A percentile compares a stretch with the other conserved stretches of the same genome.
phyloP scores from a whole-genome alignment of 2,797 vertebrate genomes.

The Cichlasoma orientale region DNA sequence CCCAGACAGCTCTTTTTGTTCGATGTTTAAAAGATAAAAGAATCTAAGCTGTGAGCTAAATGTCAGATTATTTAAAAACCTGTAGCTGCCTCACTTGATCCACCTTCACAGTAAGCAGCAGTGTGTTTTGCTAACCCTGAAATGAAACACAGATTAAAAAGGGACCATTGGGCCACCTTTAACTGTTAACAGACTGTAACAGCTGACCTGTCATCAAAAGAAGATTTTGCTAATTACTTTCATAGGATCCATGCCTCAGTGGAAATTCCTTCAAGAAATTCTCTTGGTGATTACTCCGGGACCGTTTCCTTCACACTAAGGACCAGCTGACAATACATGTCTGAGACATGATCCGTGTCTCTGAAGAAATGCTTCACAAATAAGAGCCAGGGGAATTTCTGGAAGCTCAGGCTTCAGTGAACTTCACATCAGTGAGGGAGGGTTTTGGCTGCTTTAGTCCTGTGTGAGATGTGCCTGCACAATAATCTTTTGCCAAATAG shows the following conservation, averaged over 20 bases:
- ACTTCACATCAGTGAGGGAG: conserved; percentile 11
- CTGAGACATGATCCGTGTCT: conserved; percentile 50
- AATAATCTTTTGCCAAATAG: conserved; percentile 42
- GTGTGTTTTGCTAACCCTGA: not conserved
- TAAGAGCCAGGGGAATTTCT: conserved; percentile 50
- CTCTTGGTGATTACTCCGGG: conserved; percentile 45
- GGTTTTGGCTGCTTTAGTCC: conserved; percentile 35
- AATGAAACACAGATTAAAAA: not conserved
- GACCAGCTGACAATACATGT: conserved; percentile 54
- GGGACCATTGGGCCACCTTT: not conserved
- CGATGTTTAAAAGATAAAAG: conserved; percentile 9
- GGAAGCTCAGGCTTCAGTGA: conserved; percentile 39
- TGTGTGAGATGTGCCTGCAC: conserved; percentile 13
- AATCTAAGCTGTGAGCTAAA: conserved; percentile 14
- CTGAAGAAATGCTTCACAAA: conserved; percentile 52
- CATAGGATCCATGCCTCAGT: conserved; percentile 20
- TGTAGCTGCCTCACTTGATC: conserved; percentile 15
- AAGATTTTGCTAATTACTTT: conserved; percentile 44
- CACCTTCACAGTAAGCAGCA: conserved; percentile 3
- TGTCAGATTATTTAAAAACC: conserved; percentile 21
- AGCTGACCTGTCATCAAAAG: conserved; percentile 34
- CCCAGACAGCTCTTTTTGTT: conserved; percentile 14
- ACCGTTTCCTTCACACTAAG: conserved; percentile 19
- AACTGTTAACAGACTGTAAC: conserved; percentile 10
- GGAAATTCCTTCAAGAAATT: conserved; percentile 18